Percentiles rank a stretch among this genome's conserved stretches.
These are phyloP conservation scores for Mormoops blainvillei DNA, from an alignment of 2,113 vertebrate genomes.

Conservation along the genomic window DNA sequence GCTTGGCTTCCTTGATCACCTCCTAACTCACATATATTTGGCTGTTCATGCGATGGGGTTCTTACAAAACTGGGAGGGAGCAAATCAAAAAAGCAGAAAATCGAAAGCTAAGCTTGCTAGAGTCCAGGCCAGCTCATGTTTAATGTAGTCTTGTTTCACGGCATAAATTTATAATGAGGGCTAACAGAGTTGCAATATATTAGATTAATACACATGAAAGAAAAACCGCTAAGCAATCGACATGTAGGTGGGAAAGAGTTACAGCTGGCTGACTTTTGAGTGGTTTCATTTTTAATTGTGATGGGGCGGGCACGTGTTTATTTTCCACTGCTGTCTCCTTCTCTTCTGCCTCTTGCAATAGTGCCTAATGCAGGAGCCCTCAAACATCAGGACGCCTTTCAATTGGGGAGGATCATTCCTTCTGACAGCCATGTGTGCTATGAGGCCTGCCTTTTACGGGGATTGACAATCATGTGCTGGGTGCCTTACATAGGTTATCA, in stretches of 20 bases:
- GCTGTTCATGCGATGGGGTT: background rate
- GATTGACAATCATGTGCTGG: background rate
- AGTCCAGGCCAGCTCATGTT: background rate
- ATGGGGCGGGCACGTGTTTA: background rate
- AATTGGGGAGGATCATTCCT: background rate
- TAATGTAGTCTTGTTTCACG: background rate
- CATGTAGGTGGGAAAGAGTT: background rate
- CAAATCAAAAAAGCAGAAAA: conserved; percentile 15
- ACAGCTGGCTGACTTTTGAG: background rate
- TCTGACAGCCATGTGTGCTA: background rate
- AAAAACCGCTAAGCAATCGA: background rate
- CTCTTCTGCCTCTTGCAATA: background rate
- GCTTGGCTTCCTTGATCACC: background rate
- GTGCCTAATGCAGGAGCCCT: background rate
- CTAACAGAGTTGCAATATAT: background rate
- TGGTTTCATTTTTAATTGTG: background rate
- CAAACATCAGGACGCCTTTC: background rate
- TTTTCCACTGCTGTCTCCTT: background rate
- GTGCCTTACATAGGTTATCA: background rate
- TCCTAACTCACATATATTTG: background rate
- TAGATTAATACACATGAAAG: conserved; percentile 5
- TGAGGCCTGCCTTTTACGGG: background rate
- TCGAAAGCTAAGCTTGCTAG: background rate
- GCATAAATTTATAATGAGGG: background rate
- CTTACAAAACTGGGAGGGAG: background rate